These are phyloP conservation scores for Drosophila infuscata DNA, from an alignment of 2,888 invertebrate species.

Conservation along the genomic window DNA sequence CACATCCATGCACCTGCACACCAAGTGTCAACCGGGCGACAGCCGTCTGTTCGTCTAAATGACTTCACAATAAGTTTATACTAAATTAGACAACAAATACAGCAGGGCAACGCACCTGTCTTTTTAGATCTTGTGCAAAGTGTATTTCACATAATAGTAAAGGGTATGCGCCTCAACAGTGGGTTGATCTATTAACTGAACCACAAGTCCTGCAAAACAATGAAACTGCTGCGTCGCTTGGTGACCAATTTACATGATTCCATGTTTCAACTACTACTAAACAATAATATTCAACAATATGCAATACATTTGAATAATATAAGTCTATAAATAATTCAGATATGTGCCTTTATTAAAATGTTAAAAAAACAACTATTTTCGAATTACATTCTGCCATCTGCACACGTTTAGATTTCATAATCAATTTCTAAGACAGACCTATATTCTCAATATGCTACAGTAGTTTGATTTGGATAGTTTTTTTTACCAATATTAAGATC, in stretches of 20 bases:
- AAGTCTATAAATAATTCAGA: background rate
- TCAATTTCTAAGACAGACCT: background rate
- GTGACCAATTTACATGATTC: background rate
- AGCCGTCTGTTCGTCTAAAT: constrained; percentile 31
- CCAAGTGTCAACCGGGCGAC: constrained; percentile 41
- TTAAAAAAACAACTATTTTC: background rate
- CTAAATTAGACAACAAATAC: constrained; percentile 46
- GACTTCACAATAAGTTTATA: constrained; percentile 43
- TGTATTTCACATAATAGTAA: constrained; percentile 7
- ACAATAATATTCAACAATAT: background rate
- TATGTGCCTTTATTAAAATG: background rate
- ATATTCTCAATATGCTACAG: background rate
- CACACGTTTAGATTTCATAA: background rate
- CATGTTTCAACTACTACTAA: background rate
- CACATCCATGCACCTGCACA: constrained; percentile 56
- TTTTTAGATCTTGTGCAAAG: constrained; percentile 14
- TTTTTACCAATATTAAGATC: background rate
- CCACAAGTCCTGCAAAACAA: background rate
- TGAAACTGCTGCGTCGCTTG: background rate
- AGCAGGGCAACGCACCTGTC: constrained; percentile 43
- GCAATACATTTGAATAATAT: background rate
- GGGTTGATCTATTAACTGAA: background rate
- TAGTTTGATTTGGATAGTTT: background rate
- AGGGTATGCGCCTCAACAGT: constrained; percentile 13
- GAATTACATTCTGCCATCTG: background rate